Conservation (phyloP, 2,888 invertebrate genomes). For the Tuberolachnus salignus region DNA sequence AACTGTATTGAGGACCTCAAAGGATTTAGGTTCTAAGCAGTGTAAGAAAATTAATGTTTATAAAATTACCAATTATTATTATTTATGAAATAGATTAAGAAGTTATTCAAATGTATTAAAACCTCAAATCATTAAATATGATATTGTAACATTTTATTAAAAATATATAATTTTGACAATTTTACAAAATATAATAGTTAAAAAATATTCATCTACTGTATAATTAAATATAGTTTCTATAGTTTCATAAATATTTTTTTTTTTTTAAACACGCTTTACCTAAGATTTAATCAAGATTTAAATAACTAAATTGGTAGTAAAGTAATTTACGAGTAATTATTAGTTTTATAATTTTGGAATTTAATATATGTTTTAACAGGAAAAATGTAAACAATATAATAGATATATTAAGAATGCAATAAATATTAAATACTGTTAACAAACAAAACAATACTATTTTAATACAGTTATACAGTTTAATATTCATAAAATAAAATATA, state of each 20-base stretch:
- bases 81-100: too few species aligned
- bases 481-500: not conserved
- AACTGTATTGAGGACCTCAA: too few species aligned
- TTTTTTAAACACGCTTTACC: slow-evolving; percentile 1
- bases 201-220: not conserved
- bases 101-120: not conserved
- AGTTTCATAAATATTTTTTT: too few species aligned
- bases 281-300: not conserved
- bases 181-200: slow-evolving; percentile 26
- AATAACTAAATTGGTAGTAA: not conserved
- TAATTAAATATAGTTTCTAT: not conserved
- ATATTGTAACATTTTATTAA: slow-evolving; percentile 16
- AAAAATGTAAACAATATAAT: not conserved
- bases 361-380: not conserved
- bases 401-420: not conserved
- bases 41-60: too few species aligned
- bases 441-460: not conserved
- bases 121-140: not conserved
- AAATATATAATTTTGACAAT: not conserved
- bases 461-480: not conserved
- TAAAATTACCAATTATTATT: too few species aligned
- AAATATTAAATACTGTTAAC: not conserved
- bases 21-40: too few species aligned
- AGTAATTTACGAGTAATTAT: not conserved
- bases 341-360: not conserved